phyloP scores from a whole-genome alignment of 2,113 vertebrate species.

The Monarcha castaneiventris region DNA sequence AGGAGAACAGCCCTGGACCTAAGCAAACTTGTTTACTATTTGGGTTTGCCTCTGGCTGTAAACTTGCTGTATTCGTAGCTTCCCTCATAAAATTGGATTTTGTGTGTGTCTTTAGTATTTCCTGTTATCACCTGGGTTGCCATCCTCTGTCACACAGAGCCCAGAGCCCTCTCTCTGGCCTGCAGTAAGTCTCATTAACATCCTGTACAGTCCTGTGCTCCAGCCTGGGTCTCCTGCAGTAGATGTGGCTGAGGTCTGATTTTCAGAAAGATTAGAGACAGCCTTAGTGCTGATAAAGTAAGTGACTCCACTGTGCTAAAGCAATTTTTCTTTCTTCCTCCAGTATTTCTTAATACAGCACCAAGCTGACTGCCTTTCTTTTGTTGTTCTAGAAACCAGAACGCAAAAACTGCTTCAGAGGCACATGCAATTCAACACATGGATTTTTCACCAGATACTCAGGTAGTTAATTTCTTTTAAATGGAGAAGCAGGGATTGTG shows the following conservation, averaged over 20 bases:
- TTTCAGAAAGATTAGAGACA: not conserved
- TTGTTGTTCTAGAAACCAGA: not conserved
- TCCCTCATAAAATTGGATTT: not conserved
- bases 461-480: not conserved
- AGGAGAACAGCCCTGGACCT: not conserved
- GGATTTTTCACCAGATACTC: not conserved
- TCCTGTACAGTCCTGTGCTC: not conserved
- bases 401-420: not conserved
- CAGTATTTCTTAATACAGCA: not conserved
- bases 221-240: not conserved
- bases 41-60: not conserved
- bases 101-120: not conserved
- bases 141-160: not conserved
- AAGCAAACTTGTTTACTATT: not conserved
- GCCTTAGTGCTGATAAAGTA: not conserved
- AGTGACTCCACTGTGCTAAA: not conserved
- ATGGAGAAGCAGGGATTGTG: not conserved
- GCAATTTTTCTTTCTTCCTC: not conserved
- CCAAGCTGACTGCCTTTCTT: not conserved
- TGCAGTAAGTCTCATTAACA: not conserved
- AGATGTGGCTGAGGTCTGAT: not conserved
- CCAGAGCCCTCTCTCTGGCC: accelerated
- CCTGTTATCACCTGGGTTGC: not conserved
- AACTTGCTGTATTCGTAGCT: not conserved
- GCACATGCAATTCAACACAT: not conserved